Evolutionary conservation across 2,888 invertebrate species (phyloP), one percentile per base, ranked within the genome.

Genomic region (Lepidochitona cinerea): DNA sequence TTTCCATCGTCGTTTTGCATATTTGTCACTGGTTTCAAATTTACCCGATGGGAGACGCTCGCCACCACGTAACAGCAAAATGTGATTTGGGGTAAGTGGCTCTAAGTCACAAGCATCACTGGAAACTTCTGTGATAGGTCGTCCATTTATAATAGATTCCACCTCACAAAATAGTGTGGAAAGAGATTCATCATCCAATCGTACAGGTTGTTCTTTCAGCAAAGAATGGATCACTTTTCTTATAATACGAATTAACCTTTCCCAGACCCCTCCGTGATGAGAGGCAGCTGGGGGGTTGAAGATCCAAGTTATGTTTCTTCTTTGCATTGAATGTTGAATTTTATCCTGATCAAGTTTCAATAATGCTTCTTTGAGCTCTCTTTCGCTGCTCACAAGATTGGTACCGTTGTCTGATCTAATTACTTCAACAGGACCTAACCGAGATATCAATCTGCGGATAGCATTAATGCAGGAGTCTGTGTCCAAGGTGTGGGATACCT

Each of bases 401-500:
- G 9, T 9, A 6, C 68, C 41, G 23, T 68, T 68, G 68, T 68
- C 68, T 6, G 36, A 36, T 35, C 26, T 35, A 5, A 68, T 37
- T n/a, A 23, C 7, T 7, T 5, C 23, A 26, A 41, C 37, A 9
- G n/a, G 23, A 6, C 68, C 41, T 36, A 37, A 4, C 7, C 68
- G 5, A 4, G 68, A 18, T 26, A 12, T n/a, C 37, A 68, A 68
- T 12, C 68, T n/a, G 7, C 35, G n/a, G 7, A 68, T 18, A n/a
- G 37, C 68, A 37, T 36, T 37, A 9, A 68, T 4, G 53, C 26
- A 69, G n/a, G 49, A 41, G 18, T 41, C 49, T 12, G 49, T 29
- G 18, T 74, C 73, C 5, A 79, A 18, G 5, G 75, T 70, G 23
- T 68, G 35, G n/a, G 76, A 73, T 18, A 77, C 64, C 54, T 79